A percentile compares a stretch with the other conserved stretches of the same genome.
phyloP scores from a whole-genome alignment of 2,888 invertebrate species.

The Pteria penguin region DNA sequence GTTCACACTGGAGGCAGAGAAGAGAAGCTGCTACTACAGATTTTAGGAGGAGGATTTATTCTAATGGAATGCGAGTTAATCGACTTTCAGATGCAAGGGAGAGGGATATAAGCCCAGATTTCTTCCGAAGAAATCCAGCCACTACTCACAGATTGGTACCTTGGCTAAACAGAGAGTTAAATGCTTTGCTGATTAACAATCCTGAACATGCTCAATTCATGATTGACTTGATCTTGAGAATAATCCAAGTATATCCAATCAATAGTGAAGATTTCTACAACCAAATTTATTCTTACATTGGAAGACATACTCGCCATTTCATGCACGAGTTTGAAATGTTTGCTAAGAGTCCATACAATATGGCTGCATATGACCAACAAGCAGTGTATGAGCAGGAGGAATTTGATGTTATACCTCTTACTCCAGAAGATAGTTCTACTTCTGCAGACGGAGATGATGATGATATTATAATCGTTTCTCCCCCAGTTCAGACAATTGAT shows the following conservation, averaged over 20 bases:
- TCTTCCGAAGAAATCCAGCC: slow-evolving; percentile 84
- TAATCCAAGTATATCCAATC: slow-evolving; percentile 82
- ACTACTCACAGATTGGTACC: slow-evolving; percentile 91
- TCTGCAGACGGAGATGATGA: slow-evolving; percentile 51
- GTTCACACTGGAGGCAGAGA: slow-evolving; percentile 41
- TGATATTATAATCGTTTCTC: slow-evolving; percentile 65
- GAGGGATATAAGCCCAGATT: slow-evolving; percentile 72
- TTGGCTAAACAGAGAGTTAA: slow-evolving; percentile 93
- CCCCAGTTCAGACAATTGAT: slow-evolving; percentile 36
- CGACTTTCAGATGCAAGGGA: slow-evolving; percentile 49
- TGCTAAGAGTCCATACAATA: slow-evolving; percentile 91
- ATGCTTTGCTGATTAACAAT: slow-evolving; percentile 84
- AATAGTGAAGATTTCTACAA: slow-evolving; percentile 85
- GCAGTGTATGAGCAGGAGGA: slow-evolving; percentile 72
- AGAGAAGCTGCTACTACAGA: slow-evolving; percentile 65
- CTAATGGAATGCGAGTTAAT: slow-evolving; percentile 86
- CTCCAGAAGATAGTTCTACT: slow-evolving; percentile 53
- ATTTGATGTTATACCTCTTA: slow-evolving; percentile 33
- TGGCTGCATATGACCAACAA: slow-evolving; percentile 84
- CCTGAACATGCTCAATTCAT: slow-evolving; percentile 82
- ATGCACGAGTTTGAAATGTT: slow-evolving; percentile 93
- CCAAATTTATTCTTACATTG: slow-evolving; percentile 86
- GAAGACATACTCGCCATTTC: slow-evolving; percentile 89
- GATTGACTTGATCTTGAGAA: slow-evolving; percentile 85
- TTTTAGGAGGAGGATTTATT: slow-evolving; percentile 87